Evolutionary conservation across 2,888 invertebrate species (phyloP), one percentile per base, ranked within the genome.

Genomic region (Alsophila aescularia): DNA sequence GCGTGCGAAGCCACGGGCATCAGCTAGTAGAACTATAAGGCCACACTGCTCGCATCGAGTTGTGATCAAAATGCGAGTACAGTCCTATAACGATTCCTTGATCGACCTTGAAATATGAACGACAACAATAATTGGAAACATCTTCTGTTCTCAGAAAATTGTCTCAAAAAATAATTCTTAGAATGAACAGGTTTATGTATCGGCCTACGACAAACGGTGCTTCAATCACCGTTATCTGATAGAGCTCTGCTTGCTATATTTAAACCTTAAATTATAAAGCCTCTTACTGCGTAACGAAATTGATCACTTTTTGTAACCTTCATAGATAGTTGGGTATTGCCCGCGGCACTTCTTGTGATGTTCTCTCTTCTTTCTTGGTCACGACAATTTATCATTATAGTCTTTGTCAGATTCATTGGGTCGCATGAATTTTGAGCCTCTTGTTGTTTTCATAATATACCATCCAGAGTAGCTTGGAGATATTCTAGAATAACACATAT

Each of bases 1-100:
- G n/a, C n/a, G n/a, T n/a, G n/a, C n/a, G n/a, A n/a, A n/a, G n/a
- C n/a, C n/a, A n/a, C n/a, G n/a, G n/a, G n/a, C n/a, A n/a, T n/a
- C n/a, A n/a, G n/a, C n/a, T n/a, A n/a, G n/a, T n/a, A n/a, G n/a
- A n/a, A n/a, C n/a, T n/a, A n/a, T n/a, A n/a, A n/a, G n/a, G n/a
- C n/a, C n/a, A n/a, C n/a, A n/a, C n/a, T n/a, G n/a, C n/a, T n/a
- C n/a, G n/a, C n/a, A n/a, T n/a, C n/a, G n/a, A n/a, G n/a, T n/a
- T n/a, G n/a, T n/a, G n/a, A n/a, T n/a, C n/a, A n/a, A n/a, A n/a
- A n/a, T n/a, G n/a, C n/a, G n/a, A n/a, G n/a, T n/a, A n/a, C n/a
- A n/a, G n/a, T n/a, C n/a, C n/a, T n/a, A 7, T 24, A 6, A 7
- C 1, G 83, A 85, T 80, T 58, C n/a, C n/a, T 29, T 29, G n/a